Conservation (phyloP, 2,797 vertebrate genomes). For the Ctenopoma multispine region DNA sequence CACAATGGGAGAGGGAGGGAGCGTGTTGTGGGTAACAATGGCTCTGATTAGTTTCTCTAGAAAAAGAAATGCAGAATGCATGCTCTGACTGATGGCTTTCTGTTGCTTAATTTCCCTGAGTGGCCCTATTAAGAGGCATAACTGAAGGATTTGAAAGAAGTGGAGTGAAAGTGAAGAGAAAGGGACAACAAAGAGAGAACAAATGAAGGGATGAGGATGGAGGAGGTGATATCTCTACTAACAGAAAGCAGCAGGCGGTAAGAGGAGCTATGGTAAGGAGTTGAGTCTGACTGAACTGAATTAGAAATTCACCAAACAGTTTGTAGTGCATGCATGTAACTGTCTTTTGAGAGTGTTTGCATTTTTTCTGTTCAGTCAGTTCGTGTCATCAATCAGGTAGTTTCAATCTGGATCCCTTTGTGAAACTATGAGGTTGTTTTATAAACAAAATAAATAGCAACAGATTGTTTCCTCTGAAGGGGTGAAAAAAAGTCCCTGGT, state of each 20-base stretch:
- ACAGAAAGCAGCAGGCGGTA: constrained; percentile 63
- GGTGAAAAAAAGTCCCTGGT: not conserved
- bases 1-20: constrained; percentile 28
- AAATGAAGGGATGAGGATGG: constrained; percentile 12
- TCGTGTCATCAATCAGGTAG: not conserved
- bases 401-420: constrained; percentile 48
- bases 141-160: constrained; percentile 54
- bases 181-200: constrained; percentile 58
- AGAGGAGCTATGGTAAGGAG: constrained; percentile 42
- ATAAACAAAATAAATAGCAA: not conserved
- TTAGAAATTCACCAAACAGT: constrained; percentile 57
- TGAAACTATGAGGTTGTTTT: not conserved
- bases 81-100: constrained; percentile 48
- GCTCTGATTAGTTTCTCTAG: constrained; percentile 53
- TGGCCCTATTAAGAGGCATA: constrained; percentile 58
- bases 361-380: too few relatives aligned
- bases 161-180: constrained; percentile 52
- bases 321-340: too few relatives aligned
- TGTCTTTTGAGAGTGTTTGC: too few relatives aligned
- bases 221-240: constrained; percentile 72
- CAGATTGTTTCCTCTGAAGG: constrained; percentile 10
- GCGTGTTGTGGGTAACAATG: constrained; percentile 38
- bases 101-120: constrained; percentile 67
- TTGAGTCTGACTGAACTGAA: constrained; percentile 63
- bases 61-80: constrained; percentile 35